Base-by-base conservation (phyloP, 2,888 invertebrate genomes). In the Thereva nobilitata region DNA sequence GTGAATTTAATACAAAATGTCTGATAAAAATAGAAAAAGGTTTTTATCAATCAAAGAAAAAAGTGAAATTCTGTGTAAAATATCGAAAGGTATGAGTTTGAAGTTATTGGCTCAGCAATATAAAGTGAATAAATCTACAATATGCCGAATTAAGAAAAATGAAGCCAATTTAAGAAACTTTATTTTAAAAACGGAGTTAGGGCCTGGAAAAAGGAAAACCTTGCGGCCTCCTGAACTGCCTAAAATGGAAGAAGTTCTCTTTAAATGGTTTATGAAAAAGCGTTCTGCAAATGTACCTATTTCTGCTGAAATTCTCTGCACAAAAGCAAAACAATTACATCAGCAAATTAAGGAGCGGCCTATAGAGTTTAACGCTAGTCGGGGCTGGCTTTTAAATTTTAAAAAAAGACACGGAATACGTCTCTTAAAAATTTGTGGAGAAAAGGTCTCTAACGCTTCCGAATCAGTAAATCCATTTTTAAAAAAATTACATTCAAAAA, bases 201-300 rank as follows among this genome's bases (percentile, higher is more conserved):
- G 42, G 8, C 42, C 5, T 42, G 42, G 42, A 42, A 42, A 42
- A 42, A 42, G 42, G 42, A 42, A 42, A 42, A 42, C 42, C 42
- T 42, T 42, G 42, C 42, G 42, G 42, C 8, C 42, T 42, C 42
- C 42, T 42, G 42, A 42, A 42, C 8, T 42, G 42, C 42, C 8
- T 42, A 42, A 42, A 42, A 42, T 42, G 42, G 42, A 42, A 42
- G n/a, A n/a, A n/a, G n/a, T n/a, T n/a, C n/a, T n/a, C n/a, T n/a
- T n/a, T n/a, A n/a, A n/a, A n/a, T n/a, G 42, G 42, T 42, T 42
- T 42, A 42, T 42, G 42, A 42, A 42, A 42, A 42, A 42, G 42
- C 42, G 42, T 42, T 42, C 42, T 42, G 42, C 42, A 42, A 42
- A 42, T 42, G 42, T 42, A 42, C 42, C 5, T 42, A 42, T 42